Evolutionary conservation across 2,797 vertebrate species (phyloP).

Genomic region (Urosaurus nigricauda): DNA sequence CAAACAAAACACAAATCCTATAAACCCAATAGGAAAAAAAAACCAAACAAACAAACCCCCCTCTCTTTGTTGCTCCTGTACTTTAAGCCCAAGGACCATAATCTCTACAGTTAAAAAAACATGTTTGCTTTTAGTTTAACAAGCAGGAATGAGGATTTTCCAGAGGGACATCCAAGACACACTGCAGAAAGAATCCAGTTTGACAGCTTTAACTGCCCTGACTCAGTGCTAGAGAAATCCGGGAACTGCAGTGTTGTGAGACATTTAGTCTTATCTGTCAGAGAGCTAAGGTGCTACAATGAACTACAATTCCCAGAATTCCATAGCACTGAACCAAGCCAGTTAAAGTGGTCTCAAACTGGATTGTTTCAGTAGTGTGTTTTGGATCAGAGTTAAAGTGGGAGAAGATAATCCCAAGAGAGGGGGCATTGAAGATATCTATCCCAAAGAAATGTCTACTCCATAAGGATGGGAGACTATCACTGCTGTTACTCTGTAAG

Average conservation of each 20-base stretch:
- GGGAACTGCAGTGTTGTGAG: too few relatives aligned
- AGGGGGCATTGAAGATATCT: not conserved
- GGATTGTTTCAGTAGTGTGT: too few relatives aligned
- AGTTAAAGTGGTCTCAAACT: too few relatives aligned
- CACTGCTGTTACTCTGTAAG: not conserved
- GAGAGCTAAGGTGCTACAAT: too few relatives aligned
- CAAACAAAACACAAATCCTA: not conserved
- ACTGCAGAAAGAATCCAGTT: too few relatives aligned
- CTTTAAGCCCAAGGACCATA: not conserved
- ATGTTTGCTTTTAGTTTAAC: not conserved
- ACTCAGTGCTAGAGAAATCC: too few relatives aligned
- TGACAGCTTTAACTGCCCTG: too few relatives aligned
- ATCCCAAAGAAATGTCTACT: not conserved
- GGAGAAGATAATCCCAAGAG: not conserved
- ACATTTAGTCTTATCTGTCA: too few relatives aligned
- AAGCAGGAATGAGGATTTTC: not conserved
- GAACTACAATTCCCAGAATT: too few relatives aligned
- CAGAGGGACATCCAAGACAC: too few relatives aligned
- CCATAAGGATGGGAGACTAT: not conserved
- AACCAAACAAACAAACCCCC: too few relatives aligned
- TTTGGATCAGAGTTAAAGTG: not conserved
- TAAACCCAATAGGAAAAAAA: not conserved
- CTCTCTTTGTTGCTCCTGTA: not conserved
- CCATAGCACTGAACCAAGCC: too few relatives aligned
- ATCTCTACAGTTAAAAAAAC: not conserved